Evolutionary conservation across 2,888 invertebrate species (phyloP).

Genomic region (Agrenia bidenticulata): DNA sequence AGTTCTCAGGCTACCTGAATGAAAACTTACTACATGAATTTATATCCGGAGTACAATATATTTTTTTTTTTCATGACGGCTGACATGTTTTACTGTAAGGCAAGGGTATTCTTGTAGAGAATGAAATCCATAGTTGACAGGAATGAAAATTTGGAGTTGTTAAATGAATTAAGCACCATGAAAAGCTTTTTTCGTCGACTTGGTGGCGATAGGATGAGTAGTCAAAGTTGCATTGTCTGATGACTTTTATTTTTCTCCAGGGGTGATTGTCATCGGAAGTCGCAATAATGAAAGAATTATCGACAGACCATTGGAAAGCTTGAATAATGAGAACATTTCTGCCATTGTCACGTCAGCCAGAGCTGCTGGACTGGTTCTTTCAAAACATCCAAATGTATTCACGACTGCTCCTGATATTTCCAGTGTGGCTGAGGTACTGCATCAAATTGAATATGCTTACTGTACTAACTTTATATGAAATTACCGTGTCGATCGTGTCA

Average conservation of each 20-base stretch:
- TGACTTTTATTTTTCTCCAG: not conserved
- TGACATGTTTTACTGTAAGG: too few species aligned
- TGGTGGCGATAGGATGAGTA: too few species aligned
- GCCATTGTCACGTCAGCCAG: constrained; percentile 50
- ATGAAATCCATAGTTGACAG: too few species aligned
- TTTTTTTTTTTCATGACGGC: too few species aligned
- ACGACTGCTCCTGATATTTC: constrained; percentile 54
- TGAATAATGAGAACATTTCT: constrained; percentile 51
- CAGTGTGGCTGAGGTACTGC: constrained; percentile 52
- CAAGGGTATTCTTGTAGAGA: too few species aligned
- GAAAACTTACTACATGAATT: too few species aligned
- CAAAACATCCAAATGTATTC: constrained; percentile 53
- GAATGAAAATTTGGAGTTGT: too few species aligned
- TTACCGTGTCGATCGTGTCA: not conserved
- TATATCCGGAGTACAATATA: too few species aligned
- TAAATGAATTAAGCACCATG: too few species aligned
- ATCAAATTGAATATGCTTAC: not conserved
- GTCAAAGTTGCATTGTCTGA: not conserved
- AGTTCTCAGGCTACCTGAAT: too few species aligned
- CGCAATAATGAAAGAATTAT: constrained; percentile 51
- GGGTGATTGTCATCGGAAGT: constrained; percentile 50
- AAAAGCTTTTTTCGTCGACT: too few species aligned
- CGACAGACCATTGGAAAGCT: constrained; percentile 49
- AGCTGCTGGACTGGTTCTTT: constrained; percentile 49
- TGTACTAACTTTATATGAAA: not conserved